A percentile compares a stretch with the other conserved stretches of the same genome.
Conservation (phyloP, 2,113 vertebrate species). For the Petrocephalus microphthalmus region DNA sequence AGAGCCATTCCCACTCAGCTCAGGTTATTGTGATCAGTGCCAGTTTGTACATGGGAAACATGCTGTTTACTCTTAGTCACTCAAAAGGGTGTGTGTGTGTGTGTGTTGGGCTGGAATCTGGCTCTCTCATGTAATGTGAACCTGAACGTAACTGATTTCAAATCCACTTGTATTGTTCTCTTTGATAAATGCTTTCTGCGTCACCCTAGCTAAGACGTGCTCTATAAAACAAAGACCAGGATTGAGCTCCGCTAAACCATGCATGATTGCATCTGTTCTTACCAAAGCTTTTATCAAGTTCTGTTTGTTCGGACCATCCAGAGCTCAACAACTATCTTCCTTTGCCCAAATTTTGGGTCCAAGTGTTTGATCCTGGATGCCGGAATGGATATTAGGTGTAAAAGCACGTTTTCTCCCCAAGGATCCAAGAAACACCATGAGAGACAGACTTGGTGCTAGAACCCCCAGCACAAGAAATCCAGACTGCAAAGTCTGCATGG, state of each 20-base stretch:
- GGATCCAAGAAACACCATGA: neutral
- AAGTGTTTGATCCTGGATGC: neutral
- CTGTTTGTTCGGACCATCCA: neutral
- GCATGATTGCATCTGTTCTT: neutral
- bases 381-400: conserved; percentile 14
- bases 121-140: neutral
- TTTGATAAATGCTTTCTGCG: neutral
- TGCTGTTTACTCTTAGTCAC: neutral
- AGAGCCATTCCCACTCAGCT: neutral
- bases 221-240: neutral
- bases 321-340: neutral
- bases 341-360: neutral
- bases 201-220: neutral
- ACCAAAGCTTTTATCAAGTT: neutral
- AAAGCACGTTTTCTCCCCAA: neutral
- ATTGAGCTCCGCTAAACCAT: neutral
- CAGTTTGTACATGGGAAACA: neutral
- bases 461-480: neutral
- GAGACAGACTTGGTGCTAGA: neutral
- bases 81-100: neutral
- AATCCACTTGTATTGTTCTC: neutral
- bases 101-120: neutral
- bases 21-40: neutral
- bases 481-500: neutral
- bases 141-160: neutral